These are phyloP conservation scores for Petrolisthes manimaculis DNA, from an alignment of 2,888 invertebrate species.

Conservation along the genomic window DNA sequence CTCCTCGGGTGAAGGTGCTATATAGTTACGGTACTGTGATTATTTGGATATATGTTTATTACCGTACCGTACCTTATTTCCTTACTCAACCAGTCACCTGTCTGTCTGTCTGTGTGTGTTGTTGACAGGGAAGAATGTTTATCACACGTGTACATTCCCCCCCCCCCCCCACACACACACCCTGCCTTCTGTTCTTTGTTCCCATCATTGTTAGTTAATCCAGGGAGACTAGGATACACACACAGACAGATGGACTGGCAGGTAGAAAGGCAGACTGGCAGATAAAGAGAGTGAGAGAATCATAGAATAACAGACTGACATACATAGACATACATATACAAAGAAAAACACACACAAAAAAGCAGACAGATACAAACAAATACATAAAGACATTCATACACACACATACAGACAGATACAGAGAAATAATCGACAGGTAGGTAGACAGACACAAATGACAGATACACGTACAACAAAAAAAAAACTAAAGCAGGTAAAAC, in stretches of 20 bases:
- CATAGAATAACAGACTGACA: background rate
- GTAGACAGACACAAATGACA: too few species aligned
- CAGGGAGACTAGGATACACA: background rate
- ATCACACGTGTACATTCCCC: background rate
- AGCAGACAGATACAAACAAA: background rate
- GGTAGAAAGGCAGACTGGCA: background rate
- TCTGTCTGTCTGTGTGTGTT: too few species aligned
- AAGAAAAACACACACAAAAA: background rate
- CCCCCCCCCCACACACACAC: background rate
- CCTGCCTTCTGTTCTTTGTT: background rate
- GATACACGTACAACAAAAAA: too few species aligned
- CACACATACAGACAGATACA: background rate
- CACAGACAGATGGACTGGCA: background rate
- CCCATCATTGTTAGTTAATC: background rate
- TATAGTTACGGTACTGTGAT: too few species aligned
- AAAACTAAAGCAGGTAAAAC: background rate
- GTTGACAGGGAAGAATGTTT: too few species aligned
- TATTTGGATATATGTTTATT: too few species aligned
- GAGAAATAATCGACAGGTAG: background rate
- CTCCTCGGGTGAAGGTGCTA: too few species aligned
- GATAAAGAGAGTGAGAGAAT: background rate
- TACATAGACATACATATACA: background rate
- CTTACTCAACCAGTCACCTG: too few species aligned
- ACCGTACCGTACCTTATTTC: too few species aligned
- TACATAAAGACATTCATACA: background rate